Evolutionary conservation across 2,113 vertebrate genomes (phyloP).

Genomic region (Pteronura brasiliensis): DNA sequence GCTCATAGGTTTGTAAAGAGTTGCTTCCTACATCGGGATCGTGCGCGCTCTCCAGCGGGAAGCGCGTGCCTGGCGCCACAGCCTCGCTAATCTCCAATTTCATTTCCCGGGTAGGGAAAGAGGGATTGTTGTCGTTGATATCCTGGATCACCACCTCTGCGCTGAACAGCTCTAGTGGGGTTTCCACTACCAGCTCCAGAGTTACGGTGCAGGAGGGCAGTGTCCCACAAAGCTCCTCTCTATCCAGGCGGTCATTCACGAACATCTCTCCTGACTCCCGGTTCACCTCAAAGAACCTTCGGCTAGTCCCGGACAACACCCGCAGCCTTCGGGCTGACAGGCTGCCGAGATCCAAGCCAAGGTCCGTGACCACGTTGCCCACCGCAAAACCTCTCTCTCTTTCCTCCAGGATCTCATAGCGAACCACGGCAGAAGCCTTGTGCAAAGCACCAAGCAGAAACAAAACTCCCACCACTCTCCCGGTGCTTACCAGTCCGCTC

Average conservation of each 20-base stretch:
- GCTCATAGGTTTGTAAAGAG: slow-evolving; percentile 86
- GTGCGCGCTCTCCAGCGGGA: slow-evolving; percentile 87
- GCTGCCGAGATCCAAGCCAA: slow-evolving; percentile 80
- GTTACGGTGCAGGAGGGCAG: slow-evolving; percentile 84
- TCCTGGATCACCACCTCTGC: slow-evolving; percentile 86
- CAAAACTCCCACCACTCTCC: slow-evolving; percentile 83
- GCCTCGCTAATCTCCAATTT: slow-evolving; percentile 86
- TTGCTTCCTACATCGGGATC: slow-evolving; percentile 88
- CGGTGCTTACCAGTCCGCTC: slow-evolving; percentile 79
- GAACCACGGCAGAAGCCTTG: slow-evolving; percentile 79
- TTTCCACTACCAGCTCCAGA: slow-evolving; percentile 86
- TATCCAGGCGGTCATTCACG: slow-evolving; percentile 86
- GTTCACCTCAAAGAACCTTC: slow-evolving; percentile 85
- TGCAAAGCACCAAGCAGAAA: slow-evolving; percentile 78
- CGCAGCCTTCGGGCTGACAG: slow-evolving; percentile 79
- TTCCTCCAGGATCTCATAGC: slow-evolving; percentile 87
- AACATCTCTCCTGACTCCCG: slow-evolving; percentile 83
- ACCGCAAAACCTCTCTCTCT: slow-evolving; percentile 82
- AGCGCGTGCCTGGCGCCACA: slow-evolving; percentile 82
- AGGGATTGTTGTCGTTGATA: slow-evolving; percentile 88
- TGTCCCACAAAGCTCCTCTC: slow-evolving; percentile 86
- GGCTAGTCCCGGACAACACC: slow-evolving; percentile 81
- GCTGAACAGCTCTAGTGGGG: slow-evolving; percentile 85
- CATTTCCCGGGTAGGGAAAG: slow-evolving; percentile 82
- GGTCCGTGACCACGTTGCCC: slow-evolving; percentile 85